phyloP scores from a whole-genome alignment of 2,113 vertebrate genomes.

The Panthera leo region DNA sequence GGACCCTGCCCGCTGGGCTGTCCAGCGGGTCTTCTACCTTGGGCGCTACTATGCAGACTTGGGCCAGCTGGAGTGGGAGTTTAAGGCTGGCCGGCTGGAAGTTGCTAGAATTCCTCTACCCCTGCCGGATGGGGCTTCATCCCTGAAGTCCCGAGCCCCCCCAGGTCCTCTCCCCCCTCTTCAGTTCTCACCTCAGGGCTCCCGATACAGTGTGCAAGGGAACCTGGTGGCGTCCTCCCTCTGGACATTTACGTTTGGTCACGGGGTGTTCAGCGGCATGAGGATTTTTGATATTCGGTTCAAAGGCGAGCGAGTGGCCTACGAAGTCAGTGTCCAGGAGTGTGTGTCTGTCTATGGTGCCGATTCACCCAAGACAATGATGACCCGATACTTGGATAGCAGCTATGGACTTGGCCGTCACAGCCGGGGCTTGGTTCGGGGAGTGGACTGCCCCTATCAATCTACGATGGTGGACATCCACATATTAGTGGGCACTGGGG shows the following conservation, averaged over 20 bases:
- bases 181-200: constrained; percentile 86
- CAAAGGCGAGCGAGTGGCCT: constrained; percentile 87
- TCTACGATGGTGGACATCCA: constrained; percentile 87
- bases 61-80: constrained; percentile 80
- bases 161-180: constrained; percentile 77
- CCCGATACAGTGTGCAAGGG: constrained; percentile 85
- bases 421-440: constrained; percentile 88
- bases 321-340: constrained; percentile 93
- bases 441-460: constrained; percentile 90
- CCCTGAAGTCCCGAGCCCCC: constrained; percentile 84
- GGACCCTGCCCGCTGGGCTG: constrained; percentile 69
- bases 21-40: constrained; percentile 82
- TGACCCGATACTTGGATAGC: constrained; percentile 91
- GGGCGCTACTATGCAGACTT: constrained; percentile 84
- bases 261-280: constrained; percentile 89
- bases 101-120: constrained; percentile 70
- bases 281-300: constrained; percentile 90
- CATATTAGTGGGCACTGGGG: constrained; percentile 82
- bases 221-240: constrained; percentile 88
- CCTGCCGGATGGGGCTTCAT: constrained; percentile 80
- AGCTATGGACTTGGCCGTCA: constrained; percentile 90
- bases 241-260: constrained; percentile 93
- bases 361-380: constrained; percentile 87
- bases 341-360: constrained; percentile 91
- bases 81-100: constrained; percentile 78